A percentile compares a stretch with the other conserved stretches of the same genome.
phyloP scores from a whole-genome alignment of 2,888 invertebrate species.

The Plebejus melissa region DNA sequence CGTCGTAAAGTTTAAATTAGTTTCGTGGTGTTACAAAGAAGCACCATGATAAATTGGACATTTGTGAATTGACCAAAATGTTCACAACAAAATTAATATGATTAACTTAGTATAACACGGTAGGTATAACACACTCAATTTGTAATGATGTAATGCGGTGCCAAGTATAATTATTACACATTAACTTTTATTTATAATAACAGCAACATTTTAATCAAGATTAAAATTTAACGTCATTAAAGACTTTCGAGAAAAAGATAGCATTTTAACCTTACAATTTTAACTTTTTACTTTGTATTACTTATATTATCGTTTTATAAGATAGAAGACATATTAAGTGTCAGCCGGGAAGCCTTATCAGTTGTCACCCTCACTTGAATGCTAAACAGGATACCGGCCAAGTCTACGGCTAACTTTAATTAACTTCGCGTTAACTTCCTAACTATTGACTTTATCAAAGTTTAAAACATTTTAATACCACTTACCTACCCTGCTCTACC shows the following conservation, averaged over 20 bases:
- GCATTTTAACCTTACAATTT: neutral
- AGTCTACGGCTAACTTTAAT: neutral
- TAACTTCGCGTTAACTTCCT: neutral
- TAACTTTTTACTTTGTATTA: neutral
- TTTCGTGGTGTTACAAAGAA: neutral
- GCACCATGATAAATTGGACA: neutral
- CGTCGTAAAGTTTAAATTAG: neutral
- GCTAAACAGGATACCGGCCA: neutral
- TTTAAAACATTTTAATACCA: neutral
- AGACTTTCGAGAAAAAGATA: neutral
- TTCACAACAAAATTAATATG: conserved; percentile 19
- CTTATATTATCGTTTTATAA: neutral
- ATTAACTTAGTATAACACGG: neutral
- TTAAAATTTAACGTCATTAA: neutral
- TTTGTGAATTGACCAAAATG: conserved; percentile 24
- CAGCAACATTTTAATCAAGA: neutral
- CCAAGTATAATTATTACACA: neutral
- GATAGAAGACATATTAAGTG: too few relatives aligned
- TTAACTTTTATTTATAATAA: neutral
- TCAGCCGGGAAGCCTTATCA: too few relatives aligned
- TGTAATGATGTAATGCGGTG: neutral
- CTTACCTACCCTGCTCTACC: too few relatives aligned
- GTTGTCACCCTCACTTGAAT: neutral
- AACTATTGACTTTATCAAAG: neutral
- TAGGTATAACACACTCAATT: conserved; percentile 1